Evolutionary conservation across 2,888 invertebrate genomes (phyloP).

Genomic region (Drosophila prostipennis): DNA sequence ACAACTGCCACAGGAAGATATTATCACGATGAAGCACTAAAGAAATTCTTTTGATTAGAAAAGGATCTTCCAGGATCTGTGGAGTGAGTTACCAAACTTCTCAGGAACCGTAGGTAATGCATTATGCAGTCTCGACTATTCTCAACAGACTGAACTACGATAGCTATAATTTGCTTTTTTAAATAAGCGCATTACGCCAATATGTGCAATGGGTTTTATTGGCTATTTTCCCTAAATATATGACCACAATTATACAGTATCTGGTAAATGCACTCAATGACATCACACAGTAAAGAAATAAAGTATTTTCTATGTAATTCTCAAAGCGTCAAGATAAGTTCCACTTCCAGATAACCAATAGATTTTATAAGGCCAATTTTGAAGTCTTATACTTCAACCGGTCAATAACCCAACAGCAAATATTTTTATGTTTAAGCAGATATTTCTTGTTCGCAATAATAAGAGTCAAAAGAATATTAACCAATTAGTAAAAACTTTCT

Average conservation of each 20-base stretch:
- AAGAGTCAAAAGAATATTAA: background rate
- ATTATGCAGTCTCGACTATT: slow-evolving; percentile 24
- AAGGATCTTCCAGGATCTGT: background rate
- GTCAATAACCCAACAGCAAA: slow-evolving; percentile 1
- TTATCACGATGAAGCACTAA: slow-evolving; percentile 32
- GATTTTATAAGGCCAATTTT: background rate
- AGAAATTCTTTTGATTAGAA: background rate
- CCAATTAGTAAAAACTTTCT: slow-evolving; percentile 13
- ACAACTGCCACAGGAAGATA: slow-evolving; percentile 27
- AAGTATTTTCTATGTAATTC: too few species aligned
- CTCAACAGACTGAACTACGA: slow-evolving; percentile 46
- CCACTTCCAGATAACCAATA: too few species aligned
- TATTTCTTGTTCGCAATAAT: background rate
- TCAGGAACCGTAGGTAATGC: slow-evolving; percentile 26
- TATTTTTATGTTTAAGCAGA: background rate
- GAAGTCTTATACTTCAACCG: background rate
- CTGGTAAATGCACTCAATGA: slow-evolving; percentile 3
- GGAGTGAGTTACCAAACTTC: slow-evolving; percentile 42
- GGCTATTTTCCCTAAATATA: slow-evolving; percentile 16
- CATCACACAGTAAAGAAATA: background rate
- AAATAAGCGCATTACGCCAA: slow-evolving; percentile 37
- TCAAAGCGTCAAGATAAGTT: background rate
- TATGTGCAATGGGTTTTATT: slow-evolving; percentile 20
- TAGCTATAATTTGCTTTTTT: slow-evolving; percentile 48
- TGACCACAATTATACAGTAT: background rate